These are phyloP conservation scores for Eudyptes chrysolophus DNA, from an alignment of 2,113 vertebrate genomes.

Conservation along the genomic window DNA sequence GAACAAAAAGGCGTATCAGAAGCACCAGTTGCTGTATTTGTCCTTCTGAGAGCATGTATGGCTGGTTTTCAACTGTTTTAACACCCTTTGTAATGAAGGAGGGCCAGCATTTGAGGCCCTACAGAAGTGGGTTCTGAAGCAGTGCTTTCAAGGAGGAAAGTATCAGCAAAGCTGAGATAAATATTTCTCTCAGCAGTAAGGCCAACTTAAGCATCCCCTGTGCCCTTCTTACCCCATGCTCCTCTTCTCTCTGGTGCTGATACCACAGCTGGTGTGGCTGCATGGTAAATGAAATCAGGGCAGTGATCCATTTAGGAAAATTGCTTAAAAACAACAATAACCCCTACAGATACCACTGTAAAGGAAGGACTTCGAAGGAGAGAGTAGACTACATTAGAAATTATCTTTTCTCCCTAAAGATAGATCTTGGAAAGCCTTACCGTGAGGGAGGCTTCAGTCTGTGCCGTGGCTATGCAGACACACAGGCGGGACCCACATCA, in stretches of 20 bases:
- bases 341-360: background rate
- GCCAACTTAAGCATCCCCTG: background rate
- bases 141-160: background rate
- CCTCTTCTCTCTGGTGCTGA: background rate
- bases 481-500: rapidly evolving
- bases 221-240: background rate
- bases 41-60: background rate
- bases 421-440: background rate
- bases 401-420: background rate
- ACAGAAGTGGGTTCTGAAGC: background rate
- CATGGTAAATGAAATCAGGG: background rate
- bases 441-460: background rate
- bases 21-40: background rate
- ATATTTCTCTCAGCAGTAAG: background rate
- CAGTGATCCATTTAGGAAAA: background rate
- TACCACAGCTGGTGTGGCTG: background rate
- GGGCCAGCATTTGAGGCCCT: background rate
- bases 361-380: background rate
- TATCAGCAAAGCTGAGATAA: background rate
- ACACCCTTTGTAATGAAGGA: background rate
- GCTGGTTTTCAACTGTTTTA: background rate
- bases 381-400: background rate
- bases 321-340: background rate
- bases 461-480: background rate
- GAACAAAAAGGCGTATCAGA: background rate